Conservation (phyloP, 2,797 vertebrate species). For the Silurus aristotelis region DNA sequence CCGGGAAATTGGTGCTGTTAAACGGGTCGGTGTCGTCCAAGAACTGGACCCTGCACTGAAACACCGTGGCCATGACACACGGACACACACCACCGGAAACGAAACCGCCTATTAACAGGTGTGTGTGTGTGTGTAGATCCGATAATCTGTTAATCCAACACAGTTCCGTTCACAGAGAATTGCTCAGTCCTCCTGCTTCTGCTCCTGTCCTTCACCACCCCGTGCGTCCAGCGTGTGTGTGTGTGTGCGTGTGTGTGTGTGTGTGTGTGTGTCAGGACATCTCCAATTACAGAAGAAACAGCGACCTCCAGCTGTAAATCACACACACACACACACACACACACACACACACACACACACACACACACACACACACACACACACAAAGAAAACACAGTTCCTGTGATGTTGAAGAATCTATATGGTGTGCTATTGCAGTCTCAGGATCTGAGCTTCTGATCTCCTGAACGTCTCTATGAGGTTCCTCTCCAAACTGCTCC, state of each 20-base stretch:
- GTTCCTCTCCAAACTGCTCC: no score
- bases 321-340: neutral
- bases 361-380: no score
- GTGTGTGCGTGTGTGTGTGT: neutral
- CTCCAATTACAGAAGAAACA: neutral
- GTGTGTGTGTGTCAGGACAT: neutral
- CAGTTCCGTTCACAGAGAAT: neutral
- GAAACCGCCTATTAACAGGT: constrained; percentile 41
- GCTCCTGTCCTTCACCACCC: neutral
- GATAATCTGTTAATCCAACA: neutral
- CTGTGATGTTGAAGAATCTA: no score
- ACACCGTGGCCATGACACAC: constrained; percentile 77
- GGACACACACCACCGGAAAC: constrained; percentile 34
- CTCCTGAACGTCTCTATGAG: no score
- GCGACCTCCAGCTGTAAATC: neutral
- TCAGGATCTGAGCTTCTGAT: no score
- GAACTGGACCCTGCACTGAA: constrained; percentile 90
- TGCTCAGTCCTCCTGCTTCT: neutral
- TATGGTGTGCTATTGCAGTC: no score
- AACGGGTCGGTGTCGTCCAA: constrained; percentile 94
- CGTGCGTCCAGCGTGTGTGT: neutral
- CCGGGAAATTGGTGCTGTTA: constrained; percentile 91
- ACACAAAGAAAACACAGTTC: no score
- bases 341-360: no score
- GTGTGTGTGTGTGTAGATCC: neutral